Evolutionary conservation across 2,888 invertebrate genomes (phyloP), one percentile per base, ranked within the genome.

Genomic region (Drosophila demipolita): DNA sequence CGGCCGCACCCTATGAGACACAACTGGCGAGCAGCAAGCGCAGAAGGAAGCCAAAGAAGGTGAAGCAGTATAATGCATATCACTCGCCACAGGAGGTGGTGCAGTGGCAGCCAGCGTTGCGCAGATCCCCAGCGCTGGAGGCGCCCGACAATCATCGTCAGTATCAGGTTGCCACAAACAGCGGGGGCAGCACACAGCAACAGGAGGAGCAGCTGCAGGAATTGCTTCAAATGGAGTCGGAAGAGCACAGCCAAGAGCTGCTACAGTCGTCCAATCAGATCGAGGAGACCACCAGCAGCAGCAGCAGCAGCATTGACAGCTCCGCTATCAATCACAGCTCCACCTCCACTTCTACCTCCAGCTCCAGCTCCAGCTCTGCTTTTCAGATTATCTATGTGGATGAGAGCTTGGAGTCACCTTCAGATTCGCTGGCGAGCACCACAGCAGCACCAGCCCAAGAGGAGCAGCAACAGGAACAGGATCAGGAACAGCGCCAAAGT

Each of bases 301-400:
- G 23, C 48, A 60, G 42, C 45, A 48, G 36, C 36, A 53, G 54
- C 42, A 52, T 26, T 20, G 49, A 49, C 8, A 45, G 23, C 45
- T 45, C 45, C 15, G 23, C 45, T 17, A 38, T 17, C 38, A 38
- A 17, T 38, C 17, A 38, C 29, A 29, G 29, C 12, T 5, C 42
- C 42, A 20, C 0, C 20, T 20, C n/a, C 11, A 15, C 42, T 11
- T 12, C 26, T 23, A 36, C 40, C 23, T 29, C 61, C 15, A 72
- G 53, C 3, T 32, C 42, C 6, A 60, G 52, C 57, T 53, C 63
- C 9, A 72, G 53, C 5, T 71, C 40, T 23, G 73, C 80, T 15
- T 81, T 92, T 49, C 86, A 80, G 40, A 91, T 91, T 15, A 73
- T 89, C 45, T 91, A 91, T 42, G 57, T 84, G 66, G 90, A 91